Evolutionary conservation across 2,113 vertebrate species (phyloP).

Genomic region (Oplegnathus fasciatus): DNA sequence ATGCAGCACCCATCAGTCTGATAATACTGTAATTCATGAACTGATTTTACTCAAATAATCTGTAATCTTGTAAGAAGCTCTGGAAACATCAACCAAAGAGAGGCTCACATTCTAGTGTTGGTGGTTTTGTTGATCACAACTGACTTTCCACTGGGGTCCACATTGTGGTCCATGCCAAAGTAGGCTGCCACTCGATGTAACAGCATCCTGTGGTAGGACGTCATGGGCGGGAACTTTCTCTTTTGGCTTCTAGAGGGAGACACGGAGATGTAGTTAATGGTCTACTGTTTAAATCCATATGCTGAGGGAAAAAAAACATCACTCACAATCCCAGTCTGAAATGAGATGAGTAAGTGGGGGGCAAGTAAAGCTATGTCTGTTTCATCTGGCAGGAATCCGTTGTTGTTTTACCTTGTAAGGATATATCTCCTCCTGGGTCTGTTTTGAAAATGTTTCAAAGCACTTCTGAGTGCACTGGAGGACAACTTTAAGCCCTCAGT

Average conservation of each 20-base stretch:
- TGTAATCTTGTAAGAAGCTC: neutral
- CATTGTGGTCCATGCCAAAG: slow-evolving; percentile 99
- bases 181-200: slow-evolving; percentile 98
- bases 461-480: slow-evolving; percentile 1
- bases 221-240: slow-evolving; percentile 99
- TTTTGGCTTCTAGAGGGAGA: slow-evolving; percentile 88
- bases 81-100: neutral
- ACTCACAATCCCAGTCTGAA: neutral
- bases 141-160: slow-evolving; percentile 97
- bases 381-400: neutral
- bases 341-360: neutral
- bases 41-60: neutral
- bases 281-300: neutral
- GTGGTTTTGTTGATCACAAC: slow-evolving; percentile 99
- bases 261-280: neutral
- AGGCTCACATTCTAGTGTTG: slow-evolving; percentile 97
- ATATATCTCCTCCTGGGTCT: neutral
- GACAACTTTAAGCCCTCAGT: neutral
- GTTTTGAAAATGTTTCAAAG: slow-evolving; percentile 24
- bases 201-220: slow-evolving; percentile 98
- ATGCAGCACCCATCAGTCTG: neutral
- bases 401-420: slow-evolving; percentile 13
- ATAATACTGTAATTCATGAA: neutral
- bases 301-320: neutral
- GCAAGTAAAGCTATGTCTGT: neutral